Evolutionary conservation across 2,113 vertebrate species (phyloP), one percentile per base, ranked within the genome.

Genomic region (Arenaria interpres): DNA sequence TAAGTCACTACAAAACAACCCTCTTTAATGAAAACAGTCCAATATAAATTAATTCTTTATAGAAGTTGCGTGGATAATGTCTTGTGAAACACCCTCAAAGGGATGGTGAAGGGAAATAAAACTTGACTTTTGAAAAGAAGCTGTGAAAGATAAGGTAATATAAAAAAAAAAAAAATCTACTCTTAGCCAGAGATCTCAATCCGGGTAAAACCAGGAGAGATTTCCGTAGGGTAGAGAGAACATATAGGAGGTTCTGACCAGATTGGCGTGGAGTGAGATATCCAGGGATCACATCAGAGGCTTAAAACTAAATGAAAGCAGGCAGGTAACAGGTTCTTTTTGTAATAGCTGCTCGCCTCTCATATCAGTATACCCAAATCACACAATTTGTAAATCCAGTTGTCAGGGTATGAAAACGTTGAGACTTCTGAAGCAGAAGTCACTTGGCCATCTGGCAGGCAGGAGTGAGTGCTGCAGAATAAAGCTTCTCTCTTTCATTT

Each of bases 371-470:
- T 64, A 71, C 12, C 14, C 30, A 86, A 62, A 66, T 76, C 72
- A 66, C 30, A 39, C 14, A 30, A 53, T 90, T 96, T 80, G 25
- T 83, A 87, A 92, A 85, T 78, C 81, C 77, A 74, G 76, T 86
- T 83, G 63, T 87, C 51, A 60, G 64, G 19, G 77, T 51, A 92
- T 39, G 51, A 91, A 96, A 76, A 71, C 10, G 22, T 74, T 56
- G 45, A 97, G 68, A 39, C 39, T 91, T 72, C 33, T 60, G 60
- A 86, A 88, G 63, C 89, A 87, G 84, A 90, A 91, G 54, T 85
- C 73, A 85, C 67, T 93, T 86, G 89, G 54, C 86, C 79, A 92
- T 90, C 84, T 94, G 85, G 62, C 43, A 95, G 80, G 17, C 32
- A 92, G 39, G 21, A 81, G 74, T 18, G 45, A 92, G 71, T 25